Base-by-base conservation (phyloP, 2,113 vertebrate species). In the Vidua macroura region DNA sequence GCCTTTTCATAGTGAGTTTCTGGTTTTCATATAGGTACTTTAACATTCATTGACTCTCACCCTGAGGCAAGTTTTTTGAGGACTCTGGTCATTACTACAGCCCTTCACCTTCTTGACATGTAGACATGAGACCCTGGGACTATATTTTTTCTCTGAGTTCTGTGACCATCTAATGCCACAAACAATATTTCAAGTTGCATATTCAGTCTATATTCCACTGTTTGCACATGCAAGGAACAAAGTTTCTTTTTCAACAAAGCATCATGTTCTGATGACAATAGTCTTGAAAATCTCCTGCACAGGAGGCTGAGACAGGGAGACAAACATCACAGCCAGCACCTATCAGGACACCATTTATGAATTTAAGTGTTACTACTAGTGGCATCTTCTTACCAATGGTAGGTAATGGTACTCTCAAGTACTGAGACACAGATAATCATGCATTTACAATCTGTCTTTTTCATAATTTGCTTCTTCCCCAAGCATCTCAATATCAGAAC, bases 1-100 rank as follows among this genome's bases (percentile, higher is more conserved):
- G 86, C 24, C 68, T 63, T 88, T 93, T 86, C 88, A 81, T 23
- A 44, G 60, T 0, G 4, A 67, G 41, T 86, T 93, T 88, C 92
- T 96, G 95, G 83, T 93, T 96, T 96, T 94, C 91, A 95, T 96
- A 90, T 81, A 91, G 56, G 73, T 68, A 77, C 52, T 92, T 83
- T 70, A 4, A 27, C 1, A 4, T 93, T 86, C 3, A 1, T 55
- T 86, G 93, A 83, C 35, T 87, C 37, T 92, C 30, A 55, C 80
- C 91, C 83, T 0, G 0, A 86, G 94, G 93, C 89, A 95, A 79
- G 69, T 48, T 93, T 93, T 92, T 74, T 30, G 10, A 88, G 37
- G 24, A 73, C 58, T 83, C 55, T 62, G 28, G 52, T 76, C 86
- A 72, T 91, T 84, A 39, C 44, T 82, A 53, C 18, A 73, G 56